Percentiles rank a stretch among this genome's conserved stretches.
Evolutionary conservation across 2,888 invertebrate species (phyloP).

Genomic region (Tuta absoluta): DNA sequence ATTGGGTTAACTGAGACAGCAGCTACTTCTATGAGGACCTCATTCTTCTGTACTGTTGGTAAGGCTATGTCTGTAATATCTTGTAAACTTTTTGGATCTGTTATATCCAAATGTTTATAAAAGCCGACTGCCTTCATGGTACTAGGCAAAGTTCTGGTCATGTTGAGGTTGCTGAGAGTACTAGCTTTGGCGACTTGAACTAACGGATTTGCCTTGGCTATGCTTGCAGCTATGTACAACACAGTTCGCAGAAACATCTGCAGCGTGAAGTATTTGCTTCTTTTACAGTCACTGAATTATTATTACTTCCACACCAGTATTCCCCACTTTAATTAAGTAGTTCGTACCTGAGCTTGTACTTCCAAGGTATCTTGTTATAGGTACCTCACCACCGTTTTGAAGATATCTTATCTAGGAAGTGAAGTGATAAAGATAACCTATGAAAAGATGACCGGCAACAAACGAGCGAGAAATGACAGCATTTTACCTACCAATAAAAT

Average conservation of each 20-base stretch:
- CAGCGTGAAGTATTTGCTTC: not conserved
- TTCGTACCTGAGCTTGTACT: too few species aligned
- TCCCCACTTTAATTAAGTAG: too few species aligned
- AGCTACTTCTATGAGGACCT: constrained; percentile 67
- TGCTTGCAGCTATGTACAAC: constrained; percentile 16
- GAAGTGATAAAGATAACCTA: too few species aligned
- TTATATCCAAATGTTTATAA: constrained; percentile 68
- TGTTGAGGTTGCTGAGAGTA: constrained; percentile 16
- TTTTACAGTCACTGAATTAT: not conserved
- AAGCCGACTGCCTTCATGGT: constrained; percentile 71
- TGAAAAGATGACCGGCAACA: too few species aligned
- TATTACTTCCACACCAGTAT: not conserved
- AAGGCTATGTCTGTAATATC: constrained; percentile 61
- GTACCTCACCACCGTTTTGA: too few species aligned
- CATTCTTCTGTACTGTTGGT: constrained; percentile 53
- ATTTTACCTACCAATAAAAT: too few species aligned
- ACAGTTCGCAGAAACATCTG: constrained; percentile 12
- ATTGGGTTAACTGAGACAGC: constrained; percentile 70
- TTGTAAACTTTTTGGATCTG: constrained; percentile 59
- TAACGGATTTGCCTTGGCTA: not conserved
- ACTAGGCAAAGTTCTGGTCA: constrained; percentile 49
- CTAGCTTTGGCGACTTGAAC: constrained; percentile 12
- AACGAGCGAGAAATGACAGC: too few species aligned
- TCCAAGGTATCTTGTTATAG: too few species aligned
- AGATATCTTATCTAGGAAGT: too few species aligned